A percentile compares a stretch with the other conserved stretches of the same genome.
These are phyloP conservation scores for Tetrapedia diversipes DNA, from an alignment of 2,888 invertebrate species.

Conservation along the genomic window DNA sequence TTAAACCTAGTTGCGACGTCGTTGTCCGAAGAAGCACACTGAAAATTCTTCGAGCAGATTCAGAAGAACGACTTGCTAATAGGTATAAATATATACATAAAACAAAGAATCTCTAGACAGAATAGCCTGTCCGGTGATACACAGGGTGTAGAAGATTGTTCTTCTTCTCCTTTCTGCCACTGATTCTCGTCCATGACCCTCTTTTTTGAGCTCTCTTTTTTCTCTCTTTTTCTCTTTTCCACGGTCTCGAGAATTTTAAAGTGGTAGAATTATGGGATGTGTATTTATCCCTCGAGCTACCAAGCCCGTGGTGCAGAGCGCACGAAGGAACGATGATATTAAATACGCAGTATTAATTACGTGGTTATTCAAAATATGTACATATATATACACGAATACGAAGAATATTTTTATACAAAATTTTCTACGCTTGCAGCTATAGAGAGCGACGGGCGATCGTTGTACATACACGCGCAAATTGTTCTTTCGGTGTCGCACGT, in stretches of 20 bases:
- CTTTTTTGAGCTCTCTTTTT: slow-evolving; percentile 34
- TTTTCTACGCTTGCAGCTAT: slow-evolving; percentile 77
- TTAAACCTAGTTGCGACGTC: slow-evolving; percentile 89
- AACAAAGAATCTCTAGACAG: slow-evolving; percentile 63
- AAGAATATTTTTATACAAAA: slow-evolving; percentile 82
- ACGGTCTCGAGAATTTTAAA: slow-evolving; percentile 53
- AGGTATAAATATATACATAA: slow-evolving; percentile 54
- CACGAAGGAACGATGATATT: slow-evolving; percentile 75
- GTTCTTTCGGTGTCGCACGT: slow-evolving; percentile 64
- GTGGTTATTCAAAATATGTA: slow-evolving; percentile 77
- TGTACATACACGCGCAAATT: slow-evolving; percentile 75
- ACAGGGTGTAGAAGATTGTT: slow-evolving; percentile 62
- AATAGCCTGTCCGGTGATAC: slow-evolving; percentile 56
- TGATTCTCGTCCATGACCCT: slow-evolving; percentile 45
- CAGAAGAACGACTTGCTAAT: slow-evolving; percentile 42
- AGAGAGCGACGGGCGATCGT: slow-evolving; percentile 68
- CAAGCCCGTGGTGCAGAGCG: slow-evolving; percentile 77
- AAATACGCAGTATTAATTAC: slow-evolving; percentile 81
- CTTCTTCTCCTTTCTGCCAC: slow-evolving; percentile 51
- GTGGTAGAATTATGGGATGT: slow-evolving; percentile 58
- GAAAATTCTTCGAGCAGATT: slow-evolving; percentile 65
- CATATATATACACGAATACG: slow-evolving; percentile 75
- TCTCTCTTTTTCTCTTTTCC: slow-evolving; percentile 46
- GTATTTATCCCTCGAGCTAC: slow-evolving; percentile 66
- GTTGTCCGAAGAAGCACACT: slow-evolving; percentile 86